Evolutionary conservation across 2,888 invertebrate species (phyloP).

Genomic region (Cheilosia vernalis): DNA sequence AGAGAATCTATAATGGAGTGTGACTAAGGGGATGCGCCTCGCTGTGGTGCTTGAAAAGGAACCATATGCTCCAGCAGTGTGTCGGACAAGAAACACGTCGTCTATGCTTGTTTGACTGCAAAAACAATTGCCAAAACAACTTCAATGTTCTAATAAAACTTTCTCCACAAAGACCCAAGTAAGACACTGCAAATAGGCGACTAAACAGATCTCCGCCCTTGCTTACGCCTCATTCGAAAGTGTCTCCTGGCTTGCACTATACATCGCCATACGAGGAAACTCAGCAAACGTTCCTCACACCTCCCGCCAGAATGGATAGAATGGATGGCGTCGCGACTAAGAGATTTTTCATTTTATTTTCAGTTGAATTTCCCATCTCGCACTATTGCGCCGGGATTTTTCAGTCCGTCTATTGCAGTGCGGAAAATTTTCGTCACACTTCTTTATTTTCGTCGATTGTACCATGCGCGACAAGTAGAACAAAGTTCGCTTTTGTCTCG

Average conservation of each 20-base stretch:
- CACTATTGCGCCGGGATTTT: not conserved
- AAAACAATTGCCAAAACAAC: too few species aligned
- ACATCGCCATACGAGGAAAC: not conserved
- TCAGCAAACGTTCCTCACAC: slow-evolving; percentile 11
- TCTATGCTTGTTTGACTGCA: too few species aligned
- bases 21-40: slow-evolving; percentile 43
- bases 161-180: too few species aligned
- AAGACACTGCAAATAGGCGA: not conserved
- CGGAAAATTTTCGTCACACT: slow-evolving; percentile 51
- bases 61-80: slow-evolving; percentile 43
- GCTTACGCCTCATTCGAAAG: not conserved
- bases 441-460: slow-evolving; percentile 41
- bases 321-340: slow-evolving; percentile 56
- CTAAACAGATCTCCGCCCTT: not conserved
- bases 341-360: slow-evolving; percentile 65
- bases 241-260: slow-evolving; percentile 13
- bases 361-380: slow-evolving; percentile 19
- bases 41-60: slow-evolving; percentile 24
- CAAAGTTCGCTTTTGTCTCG: slow-evolving; percentile 39
- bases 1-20: slow-evolving; percentile 61
- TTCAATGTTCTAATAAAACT: not conserved
- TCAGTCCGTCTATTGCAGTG: not conserved
- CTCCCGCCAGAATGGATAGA: slow-evolving; percentile 40
- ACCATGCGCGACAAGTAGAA: slow-evolving; percentile 32
- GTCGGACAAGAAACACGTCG: slow-evolving; percentile 16